These are phyloP conservation scores for Labia minor DNA, from an alignment of 2,888 invertebrate genomes.

Conservation along the genomic window DNA sequence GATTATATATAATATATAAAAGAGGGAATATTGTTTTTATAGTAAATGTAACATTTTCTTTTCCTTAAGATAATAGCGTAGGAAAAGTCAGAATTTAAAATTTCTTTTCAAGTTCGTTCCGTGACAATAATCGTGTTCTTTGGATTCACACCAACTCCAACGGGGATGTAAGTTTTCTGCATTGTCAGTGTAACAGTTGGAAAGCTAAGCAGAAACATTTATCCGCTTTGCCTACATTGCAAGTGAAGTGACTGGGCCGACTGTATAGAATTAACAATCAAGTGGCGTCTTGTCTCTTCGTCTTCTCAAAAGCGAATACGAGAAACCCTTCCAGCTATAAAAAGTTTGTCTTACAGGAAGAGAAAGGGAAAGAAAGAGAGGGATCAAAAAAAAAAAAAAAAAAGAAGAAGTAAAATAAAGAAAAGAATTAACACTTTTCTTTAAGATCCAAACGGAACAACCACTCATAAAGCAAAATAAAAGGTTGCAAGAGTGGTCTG, in stretches of 20 bases:
- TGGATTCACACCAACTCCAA: too few relatives aligned
- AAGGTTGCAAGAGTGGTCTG: not conserved
- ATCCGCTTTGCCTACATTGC: constrained; percentile 19
- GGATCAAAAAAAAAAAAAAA: too few relatives aligned
- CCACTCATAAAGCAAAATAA: not conserved
- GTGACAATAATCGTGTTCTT: too few relatives aligned
- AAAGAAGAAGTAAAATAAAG: too few relatives aligned
- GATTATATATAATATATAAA: too few relatives aligned
- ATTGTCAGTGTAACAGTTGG: constrained; percentile 18
- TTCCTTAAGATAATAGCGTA: too few relatives aligned
- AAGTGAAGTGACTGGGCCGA: not conserved
- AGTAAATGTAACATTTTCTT: too few relatives aligned
- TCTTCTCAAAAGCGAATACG: not conserved
- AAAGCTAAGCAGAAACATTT: constrained; percentile 22
- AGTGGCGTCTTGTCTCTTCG: not conserved
- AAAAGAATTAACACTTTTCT: not conserved
- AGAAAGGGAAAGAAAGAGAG: too few relatives aligned
- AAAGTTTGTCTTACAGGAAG: not conserved
- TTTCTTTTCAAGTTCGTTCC: too few relatives aligned
- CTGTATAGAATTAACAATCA: constrained; percentile 4
- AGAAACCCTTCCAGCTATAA: not conserved
- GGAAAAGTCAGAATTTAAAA: too few relatives aligned
- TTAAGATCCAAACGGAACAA: constrained; percentile 4
- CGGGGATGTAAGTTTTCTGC: constrained; percentile 22
- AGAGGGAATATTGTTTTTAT: too few relatives aligned